Percentiles rank a stretch among this genome's conserved stretches.
Conservation (phyloP, 2,888 invertebrate species). For the Meghimatium bilineatum region DNA sequence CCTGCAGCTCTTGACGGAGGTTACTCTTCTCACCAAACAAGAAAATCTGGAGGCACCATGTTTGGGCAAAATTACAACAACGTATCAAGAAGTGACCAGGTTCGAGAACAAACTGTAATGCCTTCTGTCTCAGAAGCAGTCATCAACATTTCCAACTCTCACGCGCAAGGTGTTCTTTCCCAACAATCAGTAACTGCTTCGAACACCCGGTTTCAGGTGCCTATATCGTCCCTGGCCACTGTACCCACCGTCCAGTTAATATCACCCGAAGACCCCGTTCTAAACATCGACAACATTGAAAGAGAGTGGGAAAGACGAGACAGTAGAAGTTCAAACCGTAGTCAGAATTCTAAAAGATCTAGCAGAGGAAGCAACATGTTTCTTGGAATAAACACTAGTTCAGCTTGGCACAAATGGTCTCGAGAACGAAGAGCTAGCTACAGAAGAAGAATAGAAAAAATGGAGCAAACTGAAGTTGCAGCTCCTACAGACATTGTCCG, state of each 20-base stretch:
- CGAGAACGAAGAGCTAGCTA: slow-evolving; percentile 70
- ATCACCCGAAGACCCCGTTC: slow-evolving; percentile 49
- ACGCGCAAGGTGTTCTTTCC: background rate
- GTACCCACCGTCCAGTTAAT: slow-evolving; percentile 38
- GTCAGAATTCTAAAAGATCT: slow-evolving; percentile 60
- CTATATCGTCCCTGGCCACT: background rate
- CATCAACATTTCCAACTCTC: background rate
- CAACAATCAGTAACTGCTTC: slow-evolving; percentile 11
- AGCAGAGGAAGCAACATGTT: slow-evolving; percentile 57
- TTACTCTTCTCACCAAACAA: background rate
- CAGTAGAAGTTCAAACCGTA: slow-evolving; percentile 46
- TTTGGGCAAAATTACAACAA: background rate
- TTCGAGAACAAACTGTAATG: background rate
- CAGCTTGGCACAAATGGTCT: slow-evolving; percentile 70
- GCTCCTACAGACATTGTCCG: slow-evolving; percentile 62
- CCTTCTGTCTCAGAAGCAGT: slow-evolving; percentile 7
- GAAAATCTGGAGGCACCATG: background rate
- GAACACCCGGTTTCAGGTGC: slow-evolving; percentile 35
- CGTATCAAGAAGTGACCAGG: background rate
- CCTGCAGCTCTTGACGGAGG: slow-evolving; percentile 22
- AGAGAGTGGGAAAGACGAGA: slow-evolving; percentile 60
- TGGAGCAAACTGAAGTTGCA: slow-evolving; percentile 64
- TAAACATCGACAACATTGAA: slow-evolving; percentile 61
- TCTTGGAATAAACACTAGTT: slow-evolving; percentile 59
- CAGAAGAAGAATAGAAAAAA: slow-evolving; percentile 64